Evolutionary conservation across 2,888 invertebrate species (phyloP).

Genomic region (Parasteatoda lunata): DNA sequence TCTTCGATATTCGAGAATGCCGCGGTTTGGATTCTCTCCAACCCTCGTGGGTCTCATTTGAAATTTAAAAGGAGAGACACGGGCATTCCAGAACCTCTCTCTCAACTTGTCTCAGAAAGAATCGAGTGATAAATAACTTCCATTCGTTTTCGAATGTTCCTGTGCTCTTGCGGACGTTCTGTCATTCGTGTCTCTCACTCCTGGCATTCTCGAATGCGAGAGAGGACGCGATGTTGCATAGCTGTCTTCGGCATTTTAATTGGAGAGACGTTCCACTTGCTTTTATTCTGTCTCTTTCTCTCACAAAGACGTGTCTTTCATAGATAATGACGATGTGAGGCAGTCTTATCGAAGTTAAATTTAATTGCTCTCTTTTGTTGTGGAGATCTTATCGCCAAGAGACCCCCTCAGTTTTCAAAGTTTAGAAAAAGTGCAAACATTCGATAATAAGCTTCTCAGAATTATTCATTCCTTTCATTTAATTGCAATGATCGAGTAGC

Average conservation of each 20-base stretch:
- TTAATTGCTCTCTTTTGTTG: too few species aligned
- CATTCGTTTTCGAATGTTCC: neutral
- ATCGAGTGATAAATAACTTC: conserved; percentile 5
- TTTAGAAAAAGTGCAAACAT: too few species aligned
- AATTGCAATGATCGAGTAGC: too few species aligned
- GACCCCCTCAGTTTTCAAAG: too few species aligned
- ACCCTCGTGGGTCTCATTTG: neutral
- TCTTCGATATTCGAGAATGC: neutral
- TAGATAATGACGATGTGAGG: neutral
- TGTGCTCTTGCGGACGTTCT: neutral
- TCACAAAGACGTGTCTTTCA: neutral
- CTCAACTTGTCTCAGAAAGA: neutral
- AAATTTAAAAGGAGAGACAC: neutral
- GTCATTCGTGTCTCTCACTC: conserved; percentile 1
- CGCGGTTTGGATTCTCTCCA: neutral
- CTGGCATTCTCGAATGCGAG: neutral
- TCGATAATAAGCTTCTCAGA: too few species aligned
- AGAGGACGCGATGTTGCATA: neutral
- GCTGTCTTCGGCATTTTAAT: conserved; percentile 6
- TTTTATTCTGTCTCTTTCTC: neutral
- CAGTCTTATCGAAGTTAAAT: too few species aligned
- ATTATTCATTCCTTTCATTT: too few species aligned
- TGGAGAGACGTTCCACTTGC: neutral
- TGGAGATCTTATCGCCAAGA: too few species aligned
- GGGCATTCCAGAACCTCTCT: neutral